Evolutionary conservation across 2,888 invertebrate species (phyloP).

Genomic region (Epistrophe eligans): DNA sequence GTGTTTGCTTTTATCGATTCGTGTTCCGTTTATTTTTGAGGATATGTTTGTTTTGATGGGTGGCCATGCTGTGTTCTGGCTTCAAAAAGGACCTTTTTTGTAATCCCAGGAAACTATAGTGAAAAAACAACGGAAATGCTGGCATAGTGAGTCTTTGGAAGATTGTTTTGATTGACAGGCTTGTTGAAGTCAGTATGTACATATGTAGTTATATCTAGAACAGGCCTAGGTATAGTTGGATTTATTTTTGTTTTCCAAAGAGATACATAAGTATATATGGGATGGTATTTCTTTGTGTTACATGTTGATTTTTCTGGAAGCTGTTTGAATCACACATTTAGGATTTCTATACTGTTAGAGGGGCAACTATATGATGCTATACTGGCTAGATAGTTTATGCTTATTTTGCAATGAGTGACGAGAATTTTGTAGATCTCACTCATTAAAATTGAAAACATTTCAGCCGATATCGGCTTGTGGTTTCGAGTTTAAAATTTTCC

Average conservation of each 20-base stretch:
- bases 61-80: constrained; percentile 2
- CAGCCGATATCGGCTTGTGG: no score
- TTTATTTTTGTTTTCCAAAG: neutral
- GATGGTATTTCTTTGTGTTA: neutral
- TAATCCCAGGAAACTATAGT: neutral
- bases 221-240: no score
- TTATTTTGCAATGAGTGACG: no score
- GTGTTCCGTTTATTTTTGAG: constrained; percentile 36
- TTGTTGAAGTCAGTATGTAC: neutral
- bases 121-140: constrained; percentile 2
- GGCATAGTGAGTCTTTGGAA: constrained; percentile 1
- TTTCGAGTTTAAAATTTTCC: no score
- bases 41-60: constrained; percentile 23
- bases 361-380: no score
- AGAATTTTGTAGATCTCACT: no score
- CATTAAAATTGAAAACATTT: no score
- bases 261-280: neutral
- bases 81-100: constrained; percentile 5
- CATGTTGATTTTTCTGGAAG: neutral
- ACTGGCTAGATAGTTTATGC: no score
- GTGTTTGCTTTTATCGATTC: constrained; percentile 39
- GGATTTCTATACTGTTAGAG: no score
- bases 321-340: constrained; percentile 1
- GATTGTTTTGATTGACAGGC: constrained; percentile 15
- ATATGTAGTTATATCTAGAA: no score